phyloP scores from a whole-genome alignment of 2,888 invertebrate genomes.

The Erpobdella octoculata region DNA sequence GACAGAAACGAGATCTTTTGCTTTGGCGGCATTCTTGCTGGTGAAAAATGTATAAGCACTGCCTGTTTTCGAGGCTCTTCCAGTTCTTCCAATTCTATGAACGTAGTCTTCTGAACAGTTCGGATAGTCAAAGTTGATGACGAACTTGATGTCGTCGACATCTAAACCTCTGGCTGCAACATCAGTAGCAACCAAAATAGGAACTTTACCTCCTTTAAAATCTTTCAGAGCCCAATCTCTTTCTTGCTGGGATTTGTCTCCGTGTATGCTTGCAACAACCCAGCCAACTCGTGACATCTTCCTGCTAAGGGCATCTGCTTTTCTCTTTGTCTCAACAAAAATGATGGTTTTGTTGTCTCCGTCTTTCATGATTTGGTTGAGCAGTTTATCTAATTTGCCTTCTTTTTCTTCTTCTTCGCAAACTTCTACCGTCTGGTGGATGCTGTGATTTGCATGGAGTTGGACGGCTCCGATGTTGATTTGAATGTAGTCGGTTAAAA shows the following conservation, averaged over 20 bases:
- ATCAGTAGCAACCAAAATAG: conserved; percentile 86
- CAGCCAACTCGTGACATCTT: conserved; percentile 74
- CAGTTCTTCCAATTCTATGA: conserved; percentile 89
- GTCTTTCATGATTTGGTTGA: conserved; percentile 74
- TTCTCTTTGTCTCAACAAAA: conserved; percentile 93
- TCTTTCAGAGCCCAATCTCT: conserved; percentile 47
- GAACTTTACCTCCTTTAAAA: conserved; percentile 72
- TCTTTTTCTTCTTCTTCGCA: conserved; percentile 75
- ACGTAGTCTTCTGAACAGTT: conserved; percentile 96
- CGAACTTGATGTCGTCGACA: conserved; percentile 92
- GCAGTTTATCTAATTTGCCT: conserved; percentile 57
- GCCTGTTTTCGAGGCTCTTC: conserved; percentile 76
- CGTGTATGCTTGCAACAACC: conserved; percentile 68
- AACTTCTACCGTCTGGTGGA: conserved; percentile 87
- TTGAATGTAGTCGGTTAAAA: conserved; percentile 85
- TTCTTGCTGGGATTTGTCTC: conserved; percentile 61
- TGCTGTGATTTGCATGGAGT: conserved; percentile 89
- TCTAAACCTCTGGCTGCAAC: conserved; percentile 88
- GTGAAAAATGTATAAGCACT: conserved; percentile 96
- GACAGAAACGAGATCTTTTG: conserved; percentile 80
- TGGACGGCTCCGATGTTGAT: conserved; percentile 92
- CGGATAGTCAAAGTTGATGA: conserved; percentile 94
- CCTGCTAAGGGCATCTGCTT: conserved; percentile 79
- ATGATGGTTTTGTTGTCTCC: conserved; percentile 85
- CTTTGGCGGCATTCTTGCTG: conserved; percentile 78